Percentiles rank a stretch among this genome's conserved stretches.
phyloP scores from a whole-genome alignment of 2,797 vertebrate species.

The Gorsachius magnificus region DNA sequence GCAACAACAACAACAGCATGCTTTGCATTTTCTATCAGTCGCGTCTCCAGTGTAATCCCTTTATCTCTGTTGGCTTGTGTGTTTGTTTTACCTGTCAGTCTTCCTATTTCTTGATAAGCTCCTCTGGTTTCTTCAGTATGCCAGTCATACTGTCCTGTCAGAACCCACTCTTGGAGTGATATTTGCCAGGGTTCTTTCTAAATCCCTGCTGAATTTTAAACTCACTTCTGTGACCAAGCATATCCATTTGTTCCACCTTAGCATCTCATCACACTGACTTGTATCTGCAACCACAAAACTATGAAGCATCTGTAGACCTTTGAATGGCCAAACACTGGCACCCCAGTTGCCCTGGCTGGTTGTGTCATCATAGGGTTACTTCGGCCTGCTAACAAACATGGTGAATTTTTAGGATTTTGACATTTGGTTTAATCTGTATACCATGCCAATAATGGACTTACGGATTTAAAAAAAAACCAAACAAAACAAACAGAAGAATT shows the following conservation, averaged over 20 bases:
- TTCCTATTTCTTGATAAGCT: background rate
- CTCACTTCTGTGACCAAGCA: background rate
- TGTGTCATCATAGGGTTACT: background rate
- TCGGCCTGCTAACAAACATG: background rate
- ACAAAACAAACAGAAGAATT: background rate
- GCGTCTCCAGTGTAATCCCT: background rate
- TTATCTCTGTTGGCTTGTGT: background rate
- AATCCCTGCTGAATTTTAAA: background rate
- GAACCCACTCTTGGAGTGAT: background rate
- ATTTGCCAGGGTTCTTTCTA: background rate
- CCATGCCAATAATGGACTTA: background rate
- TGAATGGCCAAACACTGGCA: background rate
- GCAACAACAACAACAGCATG: background rate
- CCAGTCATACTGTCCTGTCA: background rate
- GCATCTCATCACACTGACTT: background rate
- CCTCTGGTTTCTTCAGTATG: background rate
- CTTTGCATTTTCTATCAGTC: background rate
- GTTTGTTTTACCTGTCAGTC: background rate
- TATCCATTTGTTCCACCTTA: background rate
- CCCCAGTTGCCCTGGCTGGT: accelerated
- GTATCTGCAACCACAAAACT: background rate
- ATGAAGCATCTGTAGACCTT: background rate
- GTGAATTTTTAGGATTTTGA: background rate
- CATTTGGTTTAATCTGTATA: background rate
- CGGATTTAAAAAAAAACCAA: background rate